Evolutionary conservation across 2,888 invertebrate genomes (phyloP).

Genomic region (Drosophila demipolita): DNA sequence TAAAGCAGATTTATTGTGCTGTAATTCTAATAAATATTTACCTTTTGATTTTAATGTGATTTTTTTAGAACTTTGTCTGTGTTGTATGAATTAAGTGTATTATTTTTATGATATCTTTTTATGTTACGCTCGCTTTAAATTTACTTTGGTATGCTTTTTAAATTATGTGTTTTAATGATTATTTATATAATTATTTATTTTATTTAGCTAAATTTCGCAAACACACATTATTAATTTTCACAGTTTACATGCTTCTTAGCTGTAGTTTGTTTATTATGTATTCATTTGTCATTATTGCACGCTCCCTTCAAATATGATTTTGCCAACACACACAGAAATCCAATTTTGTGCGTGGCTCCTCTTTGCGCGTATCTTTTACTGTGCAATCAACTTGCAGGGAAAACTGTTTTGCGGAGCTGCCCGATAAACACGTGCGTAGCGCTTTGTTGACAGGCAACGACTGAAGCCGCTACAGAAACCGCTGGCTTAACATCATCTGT

Average conservation of each 20-base stretch:
- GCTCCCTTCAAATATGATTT: constrained; percentile 18
- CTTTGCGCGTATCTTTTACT: constrained; percentile 22
- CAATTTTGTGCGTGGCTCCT: constrained; percentile 8
- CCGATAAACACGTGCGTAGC: constrained; percentile 60
- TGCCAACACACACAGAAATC: constrained; percentile 5
- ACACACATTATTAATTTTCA: neutral
- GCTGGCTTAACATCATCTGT: constrained; percentile 68
- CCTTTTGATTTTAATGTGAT: constrained; percentile 34
- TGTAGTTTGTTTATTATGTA: neutral
- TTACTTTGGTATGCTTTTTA: neutral
- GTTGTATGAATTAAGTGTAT: neutral
- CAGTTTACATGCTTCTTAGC: constrained; percentile 14
- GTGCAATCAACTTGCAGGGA: neutral
- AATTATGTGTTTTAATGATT: constrained; percentile 11
- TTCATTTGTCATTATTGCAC: constrained; percentile 21
- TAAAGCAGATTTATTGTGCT: constrained; percentile 60
- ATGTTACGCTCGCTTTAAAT: neutral
- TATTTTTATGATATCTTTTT: neutral
- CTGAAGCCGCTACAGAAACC: constrained; percentile 76
- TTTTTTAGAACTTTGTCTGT: neutral
- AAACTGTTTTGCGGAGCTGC: constrained; percentile 21
- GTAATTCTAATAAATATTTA: constrained; percentile 66
- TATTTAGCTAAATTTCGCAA: constrained; percentile 12
- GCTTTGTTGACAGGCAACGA: constrained; percentile 80
- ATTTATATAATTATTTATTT: constrained; percentile 1